Percentiles rank a stretch among this genome's conserved stretches.
Evolutionary conservation across 2,888 invertebrate genomes (phyloP).

Genomic region (Himalopsyche anomala): DNA sequence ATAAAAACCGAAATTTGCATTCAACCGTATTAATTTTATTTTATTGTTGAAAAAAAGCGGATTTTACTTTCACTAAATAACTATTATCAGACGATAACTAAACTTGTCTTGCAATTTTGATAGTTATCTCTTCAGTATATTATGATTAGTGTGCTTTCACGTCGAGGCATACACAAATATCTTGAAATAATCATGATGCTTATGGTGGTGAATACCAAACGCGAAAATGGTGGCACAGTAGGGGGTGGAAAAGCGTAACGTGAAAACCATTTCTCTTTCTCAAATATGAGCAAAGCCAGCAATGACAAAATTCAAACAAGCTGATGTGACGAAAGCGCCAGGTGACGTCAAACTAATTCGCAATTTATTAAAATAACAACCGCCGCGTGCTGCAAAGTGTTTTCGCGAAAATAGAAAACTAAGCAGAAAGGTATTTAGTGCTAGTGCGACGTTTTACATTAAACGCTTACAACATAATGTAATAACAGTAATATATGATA

Average conservation of each 20-base stretch:
- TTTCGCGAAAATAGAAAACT: neutral
- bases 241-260: conserved; percentile 11
- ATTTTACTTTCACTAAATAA: no score
- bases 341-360: conserved; percentile 42
- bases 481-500: conserved; percentile 1
- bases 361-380: conserved; percentile 31
- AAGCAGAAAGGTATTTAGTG: neutral
- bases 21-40: no score
- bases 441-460: no score
- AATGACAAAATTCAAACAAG: conserved; percentile 38
- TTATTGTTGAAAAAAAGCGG: no score
- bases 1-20: neutral
- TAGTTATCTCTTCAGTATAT: no score
- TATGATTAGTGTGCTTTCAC: no score
- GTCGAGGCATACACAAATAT: no score
- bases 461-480: no score
- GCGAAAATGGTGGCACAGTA: neutral
- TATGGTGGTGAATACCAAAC: neutral
- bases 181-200: conserved; percentile 4
- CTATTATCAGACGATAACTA: no score
- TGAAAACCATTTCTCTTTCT: conserved; percentile 28
- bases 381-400: conserved; percentile 18
- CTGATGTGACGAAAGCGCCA: conserved; percentile 29
- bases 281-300: conserved; percentile 23
- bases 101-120: no score